These are phyloP conservation scores for Oscheius onirici DNA, from an alignment of 2,888 invertebrate species.

Conservation along the genomic window DNA sequence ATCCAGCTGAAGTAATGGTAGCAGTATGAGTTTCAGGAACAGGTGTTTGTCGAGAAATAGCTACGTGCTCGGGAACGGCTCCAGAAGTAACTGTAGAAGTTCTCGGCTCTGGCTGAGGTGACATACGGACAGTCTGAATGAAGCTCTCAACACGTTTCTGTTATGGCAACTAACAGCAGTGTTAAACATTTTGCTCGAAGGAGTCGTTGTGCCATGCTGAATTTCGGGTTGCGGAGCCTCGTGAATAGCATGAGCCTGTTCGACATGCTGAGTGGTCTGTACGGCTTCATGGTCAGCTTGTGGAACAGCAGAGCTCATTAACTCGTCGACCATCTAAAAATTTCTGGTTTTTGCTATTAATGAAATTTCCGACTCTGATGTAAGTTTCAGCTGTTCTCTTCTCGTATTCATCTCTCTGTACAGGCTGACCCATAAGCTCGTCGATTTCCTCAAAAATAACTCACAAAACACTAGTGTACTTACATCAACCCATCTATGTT, in stretches of 20 bases:
- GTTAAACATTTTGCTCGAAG: conserved; percentile 44
- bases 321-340: conserved; percentile 26
- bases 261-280: conserved; percentile 10
- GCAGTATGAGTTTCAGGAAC: conserved; percentile 44
- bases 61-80: conserved; percentile 45
- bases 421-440: conserved; percentile 22
- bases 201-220: conserved; percentile 40
- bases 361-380: neutral
- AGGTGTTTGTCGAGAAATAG: conserved; percentile 37
- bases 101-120: conserved; percentile 45
- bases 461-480: neutral
- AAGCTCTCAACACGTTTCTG: neutral
- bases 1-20: conserved; percentile 44
- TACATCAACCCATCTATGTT: conserved; percentile 54
- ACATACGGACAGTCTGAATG: conserved; percentile 43
- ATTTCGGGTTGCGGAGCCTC: conserved; percentile 46
- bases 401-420: conserved; percentile 16
- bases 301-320: conserved; percentile 28
- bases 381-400: conserved; percentile 29
- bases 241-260: conserved; percentile 39
- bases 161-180: conserved; percentile 31
- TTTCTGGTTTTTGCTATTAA: neutral
- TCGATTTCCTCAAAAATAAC: conserved; percentile 23
- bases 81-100: conserved; percentile 44
- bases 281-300: conserved; percentile 27